These are phyloP conservation scores for Leptogaster cylindrica DNA, from an alignment of 2,888 invertebrate species.

Conservation along the genomic window DNA sequence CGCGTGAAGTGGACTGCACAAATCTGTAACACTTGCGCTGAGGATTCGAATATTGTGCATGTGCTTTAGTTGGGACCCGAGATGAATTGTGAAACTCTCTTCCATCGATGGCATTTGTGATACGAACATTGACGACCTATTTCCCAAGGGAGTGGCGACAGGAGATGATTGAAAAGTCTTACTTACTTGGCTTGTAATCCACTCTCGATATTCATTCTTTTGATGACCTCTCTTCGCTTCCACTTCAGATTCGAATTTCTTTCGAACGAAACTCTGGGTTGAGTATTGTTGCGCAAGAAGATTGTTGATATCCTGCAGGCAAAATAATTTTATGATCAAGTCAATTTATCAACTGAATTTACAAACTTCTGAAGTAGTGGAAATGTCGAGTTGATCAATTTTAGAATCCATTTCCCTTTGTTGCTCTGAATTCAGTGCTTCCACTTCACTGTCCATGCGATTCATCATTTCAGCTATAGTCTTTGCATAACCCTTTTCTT, in stretches of 20 bases:
- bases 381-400: slow-evolving; percentile 76
- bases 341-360: background rate
- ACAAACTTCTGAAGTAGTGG: slow-evolving; percentile 66
- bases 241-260: slow-evolving; percentile 84
- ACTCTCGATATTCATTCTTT: slow-evolving; percentile 83
- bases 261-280: slow-evolving; percentile 81
- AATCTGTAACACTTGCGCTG: slow-evolving; percentile 81
- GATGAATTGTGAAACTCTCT: slow-evolving; percentile 97
- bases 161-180: slow-evolving; percentile 58
- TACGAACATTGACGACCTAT: slow-evolving; percentile 61
- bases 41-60: slow-evolving; percentile 96
- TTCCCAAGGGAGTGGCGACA: slow-evolving; percentile 57
- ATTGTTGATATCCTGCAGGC: slow-evolving; percentile 74
- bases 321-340: slow-evolving; percentile 1
- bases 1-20: slow-evolving; percentile 69
- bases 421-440: slow-evolving; percentile 76
- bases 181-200: slow-evolving; percentile 71
- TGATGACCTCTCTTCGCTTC: slow-evolving; percentile 85
- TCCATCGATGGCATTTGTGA: slow-evolving; percentile 68
- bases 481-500: slow-evolving; percentile 86
- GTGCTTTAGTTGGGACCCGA: slow-evolving; percentile 97
- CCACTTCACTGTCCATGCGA: slow-evolving; percentile 75
- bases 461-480: slow-evolving; percentile 76
- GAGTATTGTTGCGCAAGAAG: slow-evolving; percentile 83
- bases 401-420: slow-evolving; percentile 88